These are phyloP conservation scores for Nemapogon koenigi DNA, from an alignment of 2,888 invertebrate species.

Conservation along the genomic window DNA sequence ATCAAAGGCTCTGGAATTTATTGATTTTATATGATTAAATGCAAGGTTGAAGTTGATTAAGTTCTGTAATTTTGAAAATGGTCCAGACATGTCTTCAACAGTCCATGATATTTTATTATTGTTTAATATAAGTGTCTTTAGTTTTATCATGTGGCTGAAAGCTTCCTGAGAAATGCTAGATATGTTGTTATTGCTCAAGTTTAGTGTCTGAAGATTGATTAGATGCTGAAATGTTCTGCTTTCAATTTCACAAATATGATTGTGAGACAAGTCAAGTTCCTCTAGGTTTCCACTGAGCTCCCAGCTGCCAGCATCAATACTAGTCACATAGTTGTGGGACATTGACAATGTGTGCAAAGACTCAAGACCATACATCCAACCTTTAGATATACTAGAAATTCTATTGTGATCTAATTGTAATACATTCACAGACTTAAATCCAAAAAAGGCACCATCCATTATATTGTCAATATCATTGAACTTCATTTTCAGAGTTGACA, in stretches of 20 bases:
- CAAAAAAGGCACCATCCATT: conserved; percentile 90
- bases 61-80: conserved; percentile 78
- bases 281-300: conserved; percentile 68
- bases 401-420: conserved; percentile 85
- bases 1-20: conserved; percentile 82
- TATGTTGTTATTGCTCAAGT: conserved; percentile 76
- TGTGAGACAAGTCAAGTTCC: conserved; percentile 76
- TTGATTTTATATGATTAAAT: conserved; percentile 83
- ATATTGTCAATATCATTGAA: conserved; percentile 81
- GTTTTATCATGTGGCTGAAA: conserved; percentile 72
- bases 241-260: conserved; percentile 72
- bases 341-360: conserved; percentile 79
- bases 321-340: conserved; percentile 78
- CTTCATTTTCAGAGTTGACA: conserved; percentile 79
- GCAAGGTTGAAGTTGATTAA: conserved; percentile 77
- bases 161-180: conserved; percentile 76
- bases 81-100: conserved; percentile 84
- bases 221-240: conserved; percentile 76
- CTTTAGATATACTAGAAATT: conserved; percentile 78
- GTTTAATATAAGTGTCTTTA: conserved; percentile 76
- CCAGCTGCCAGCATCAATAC: conserved; percentile 84
- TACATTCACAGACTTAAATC: conserved; percentile 74
- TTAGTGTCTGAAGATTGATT: conserved; percentile 71
- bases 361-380: conserved; percentile 86
- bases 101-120: conserved; percentile 87